These are phyloP conservation scores for Artemisiospiza belli DNA, from an alignment of 2,113 vertebrate genomes.

Conservation along the genomic window DNA sequence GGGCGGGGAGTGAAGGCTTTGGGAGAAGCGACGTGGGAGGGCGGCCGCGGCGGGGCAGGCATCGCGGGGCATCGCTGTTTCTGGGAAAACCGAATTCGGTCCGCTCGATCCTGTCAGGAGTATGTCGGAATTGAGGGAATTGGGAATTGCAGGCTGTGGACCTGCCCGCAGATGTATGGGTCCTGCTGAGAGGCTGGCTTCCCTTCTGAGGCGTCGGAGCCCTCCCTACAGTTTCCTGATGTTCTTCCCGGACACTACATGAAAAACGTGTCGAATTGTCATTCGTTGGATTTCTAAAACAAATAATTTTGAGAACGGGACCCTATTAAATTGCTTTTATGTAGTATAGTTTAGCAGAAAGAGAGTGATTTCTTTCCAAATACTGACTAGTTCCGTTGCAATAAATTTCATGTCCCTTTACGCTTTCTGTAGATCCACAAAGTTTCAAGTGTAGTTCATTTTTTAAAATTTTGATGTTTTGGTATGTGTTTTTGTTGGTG, in stretches of 20 bases:
- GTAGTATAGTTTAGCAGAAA: rapidly evolving
- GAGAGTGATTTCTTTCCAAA: neutral
- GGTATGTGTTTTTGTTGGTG: rapidly evolving
- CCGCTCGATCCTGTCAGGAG: neutral
- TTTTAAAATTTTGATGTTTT: neutral
- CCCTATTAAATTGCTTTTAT: rapidly evolving
- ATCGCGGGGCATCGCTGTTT: no score
- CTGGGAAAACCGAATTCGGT: neutral
- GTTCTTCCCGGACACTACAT: neutral
- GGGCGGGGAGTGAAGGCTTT: neutral
- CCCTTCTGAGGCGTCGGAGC: rapidly evolving
- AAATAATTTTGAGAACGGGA: neutral
- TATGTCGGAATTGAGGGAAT: neutral
- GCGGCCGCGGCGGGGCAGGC: no score
- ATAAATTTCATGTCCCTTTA: neutral
- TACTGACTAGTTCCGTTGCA: neutral
- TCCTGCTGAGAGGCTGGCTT: neutral
- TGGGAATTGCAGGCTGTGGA: neutral
- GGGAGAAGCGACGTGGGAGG: no score
- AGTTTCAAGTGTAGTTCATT: neutral
- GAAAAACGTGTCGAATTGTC: neutral
- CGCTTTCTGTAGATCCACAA: neutral
- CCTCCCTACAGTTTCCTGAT: rapidly evolving
- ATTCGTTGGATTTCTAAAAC: neutral
- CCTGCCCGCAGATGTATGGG: no score